Evolutionary conservation across 2,888 invertebrate genomes (phyloP).

Genomic region (Melieria crassipennis): DNA sequence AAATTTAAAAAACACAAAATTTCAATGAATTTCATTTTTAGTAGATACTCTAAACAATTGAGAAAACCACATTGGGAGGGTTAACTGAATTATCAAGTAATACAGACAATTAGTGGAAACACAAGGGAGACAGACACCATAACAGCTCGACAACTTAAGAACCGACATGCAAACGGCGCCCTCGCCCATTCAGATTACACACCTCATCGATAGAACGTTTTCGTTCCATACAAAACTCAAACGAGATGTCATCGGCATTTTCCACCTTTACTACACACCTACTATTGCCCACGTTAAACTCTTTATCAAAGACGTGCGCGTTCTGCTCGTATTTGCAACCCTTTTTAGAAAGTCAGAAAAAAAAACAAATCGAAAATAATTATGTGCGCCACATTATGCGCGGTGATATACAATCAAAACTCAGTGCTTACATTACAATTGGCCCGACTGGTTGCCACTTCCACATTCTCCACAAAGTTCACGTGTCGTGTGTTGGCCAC

Average conservation of each 20-base stretch:
- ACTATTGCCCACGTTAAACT: conserved; percentile 51
- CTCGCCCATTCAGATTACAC: conserved; percentile 42
- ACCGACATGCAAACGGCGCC: neutral
- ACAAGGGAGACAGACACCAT: conserved; percentile 17
- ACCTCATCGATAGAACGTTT: conserved; percentile 58
- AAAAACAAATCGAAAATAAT: neutral
- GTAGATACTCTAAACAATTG: neutral
- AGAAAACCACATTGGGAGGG: neutral
- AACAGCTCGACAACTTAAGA: conserved; percentile 14
- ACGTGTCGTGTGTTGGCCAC: conserved; percentile 50
- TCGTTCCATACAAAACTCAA: conserved; percentile 64
- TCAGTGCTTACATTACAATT: conserved; percentile 51
- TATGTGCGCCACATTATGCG: no score
- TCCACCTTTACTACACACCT: conserved; percentile 57
- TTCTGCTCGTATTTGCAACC: conserved; percentile 55
- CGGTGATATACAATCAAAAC: no score
- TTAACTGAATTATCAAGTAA: neutral
- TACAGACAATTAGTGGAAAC: conserved; percentile 17
- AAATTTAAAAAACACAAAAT: conserved; percentile 28
- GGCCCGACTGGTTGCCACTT: conserved; percentile 28
- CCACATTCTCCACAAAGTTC: conserved; percentile 48
- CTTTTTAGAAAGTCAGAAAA: conserved; percentile 45
- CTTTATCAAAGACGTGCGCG: conserved; percentile 53
- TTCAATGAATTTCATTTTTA: conserved; percentile 2
- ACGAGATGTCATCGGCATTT: conserved; percentile 58